Evolutionary conservation across 2,113 vertebrate genomes (phyloP).

Genomic region (Panthera tigris): DNA sequence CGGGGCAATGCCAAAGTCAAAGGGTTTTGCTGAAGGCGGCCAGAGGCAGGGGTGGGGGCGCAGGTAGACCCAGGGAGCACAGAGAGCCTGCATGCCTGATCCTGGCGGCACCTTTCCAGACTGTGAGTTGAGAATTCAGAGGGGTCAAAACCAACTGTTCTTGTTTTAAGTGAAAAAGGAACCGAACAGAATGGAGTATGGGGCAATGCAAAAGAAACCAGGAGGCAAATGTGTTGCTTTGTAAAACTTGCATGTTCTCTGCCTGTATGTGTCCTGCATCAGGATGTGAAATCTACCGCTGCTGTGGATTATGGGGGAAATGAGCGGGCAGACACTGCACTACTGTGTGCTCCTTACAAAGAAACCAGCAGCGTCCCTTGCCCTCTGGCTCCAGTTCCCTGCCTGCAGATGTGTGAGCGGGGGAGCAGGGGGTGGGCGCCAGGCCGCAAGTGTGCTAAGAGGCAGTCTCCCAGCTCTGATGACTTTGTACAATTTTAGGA

Average conservation of each 20-base stretch:
- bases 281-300: background rate
- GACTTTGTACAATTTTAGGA: background rate
- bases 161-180: background rate
- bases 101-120: background rate
- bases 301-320: background rate
- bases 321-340: background rate
- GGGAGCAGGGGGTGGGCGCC: background rate
- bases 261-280: background rate
- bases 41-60: too few relatives aligned
- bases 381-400: too few relatives aligned
- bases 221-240: background rate
- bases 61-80: background rate
- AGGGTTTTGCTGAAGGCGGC: background rate
- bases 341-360: background rate
- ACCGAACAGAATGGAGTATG: background rate
- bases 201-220: too few relatives aligned
- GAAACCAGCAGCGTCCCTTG: background rate
- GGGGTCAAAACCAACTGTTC: background rate
- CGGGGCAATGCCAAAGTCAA: accelerated
- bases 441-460: background rate
- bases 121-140: background rate
- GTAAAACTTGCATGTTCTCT: background rate
- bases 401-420: background rate
- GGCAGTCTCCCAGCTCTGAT: background rate
- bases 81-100: background rate